These are phyloP conservation scores for Neodiprion pinetum DNA, from an alignment of 1,140 invertebrate species.

Conservation along the genomic window DNA sequence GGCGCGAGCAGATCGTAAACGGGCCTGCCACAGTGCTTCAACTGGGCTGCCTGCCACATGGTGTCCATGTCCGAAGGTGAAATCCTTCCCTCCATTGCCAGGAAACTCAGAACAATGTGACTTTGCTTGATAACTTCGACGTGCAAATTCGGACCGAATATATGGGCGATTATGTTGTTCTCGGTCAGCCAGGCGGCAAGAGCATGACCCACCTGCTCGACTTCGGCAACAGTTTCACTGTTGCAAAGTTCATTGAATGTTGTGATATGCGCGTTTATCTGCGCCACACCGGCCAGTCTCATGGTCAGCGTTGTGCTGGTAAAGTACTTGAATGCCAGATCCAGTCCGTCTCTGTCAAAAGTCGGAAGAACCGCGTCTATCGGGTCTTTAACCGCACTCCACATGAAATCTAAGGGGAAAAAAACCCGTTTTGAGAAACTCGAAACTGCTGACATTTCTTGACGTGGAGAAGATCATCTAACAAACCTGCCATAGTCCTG, in stretches of 20 bases:
- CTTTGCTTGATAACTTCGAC: conserved; percentile 96
- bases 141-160: conserved; percentile 95
- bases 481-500: conserved; percentile 85
- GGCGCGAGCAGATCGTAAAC: conserved; percentile 90
- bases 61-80: conserved; percentile 91
- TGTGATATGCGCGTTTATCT: conserved; percentile 93
- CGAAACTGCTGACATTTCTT: conserved; percentile 10
- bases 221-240: conserved; percentile 83
- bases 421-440: conserved; percentile 25
- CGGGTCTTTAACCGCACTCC: conserved; percentile 92
- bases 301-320: conserved; percentile 92
- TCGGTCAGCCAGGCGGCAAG: conserved; percentile 88
- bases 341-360: conserved; percentile 89
- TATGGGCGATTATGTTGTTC: conserved; percentile 92
- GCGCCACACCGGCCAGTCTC: conserved; percentile 88
- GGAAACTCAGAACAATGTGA: conserved; percentile 90
- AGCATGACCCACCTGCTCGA: conserved; percentile 82
- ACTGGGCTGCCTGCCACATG: conserved; percentile 91
- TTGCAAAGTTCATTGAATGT: conserved; percentile 90
- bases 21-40: conserved; percentile 93
- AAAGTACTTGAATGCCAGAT: conserved; percentile 94
- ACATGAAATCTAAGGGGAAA: conserved; percentile 80
- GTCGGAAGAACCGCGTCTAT: conserved; percentile 80
- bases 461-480: not conserved
- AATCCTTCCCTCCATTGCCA: conserved; percentile 90